Percentiles rank a stretch among this genome's conserved stretches.
Evolutionary conservation across 2,113 vertebrate species (phyloP).

Genomic region (Octodon degus): DNA sequence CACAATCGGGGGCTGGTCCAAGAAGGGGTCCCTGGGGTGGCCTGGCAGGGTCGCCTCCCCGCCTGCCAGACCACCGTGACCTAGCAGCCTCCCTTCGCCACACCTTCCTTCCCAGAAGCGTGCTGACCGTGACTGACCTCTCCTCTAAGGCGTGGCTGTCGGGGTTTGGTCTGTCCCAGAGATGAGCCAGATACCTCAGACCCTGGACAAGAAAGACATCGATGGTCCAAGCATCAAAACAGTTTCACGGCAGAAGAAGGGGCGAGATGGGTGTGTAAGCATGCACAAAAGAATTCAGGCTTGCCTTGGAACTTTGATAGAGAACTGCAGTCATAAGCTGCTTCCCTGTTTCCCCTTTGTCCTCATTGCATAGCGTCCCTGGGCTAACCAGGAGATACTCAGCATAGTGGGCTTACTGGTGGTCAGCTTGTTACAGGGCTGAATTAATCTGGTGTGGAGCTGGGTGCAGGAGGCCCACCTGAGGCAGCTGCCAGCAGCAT

Average conservation of each 20-base stretch:
- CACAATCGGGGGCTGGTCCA: neutral
- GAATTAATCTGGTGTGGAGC: too few species aligned
- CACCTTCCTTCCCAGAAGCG: too few species aligned
- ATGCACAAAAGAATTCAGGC: neutral
- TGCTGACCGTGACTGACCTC: neutral
- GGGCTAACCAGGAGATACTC: neutral
- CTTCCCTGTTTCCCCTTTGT: neutral
- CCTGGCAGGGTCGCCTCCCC: neutral
- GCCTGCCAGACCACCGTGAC: neutral
- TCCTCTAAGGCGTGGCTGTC: neutral
- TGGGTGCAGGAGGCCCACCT: too few species aligned
- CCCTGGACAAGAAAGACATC: accelerated
- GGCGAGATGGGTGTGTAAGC: neutral
- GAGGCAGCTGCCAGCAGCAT: too few species aligned
- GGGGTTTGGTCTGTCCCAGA: neutral
- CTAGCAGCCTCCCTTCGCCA: too few species aligned
- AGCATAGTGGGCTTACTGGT: too few species aligned
- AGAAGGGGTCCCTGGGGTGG: too few species aligned
- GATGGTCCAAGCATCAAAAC: neutral
- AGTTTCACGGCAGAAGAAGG: neutral
- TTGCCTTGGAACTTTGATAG: neutral
- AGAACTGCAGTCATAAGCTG: neutral
- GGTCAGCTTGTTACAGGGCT: too few species aligned
- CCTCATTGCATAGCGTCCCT: accelerated
- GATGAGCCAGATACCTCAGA: neutral